phyloP scores from a whole-genome alignment of 2,797 vertebrate genomes.

The Hephaestus fuliginosus region DNA sequence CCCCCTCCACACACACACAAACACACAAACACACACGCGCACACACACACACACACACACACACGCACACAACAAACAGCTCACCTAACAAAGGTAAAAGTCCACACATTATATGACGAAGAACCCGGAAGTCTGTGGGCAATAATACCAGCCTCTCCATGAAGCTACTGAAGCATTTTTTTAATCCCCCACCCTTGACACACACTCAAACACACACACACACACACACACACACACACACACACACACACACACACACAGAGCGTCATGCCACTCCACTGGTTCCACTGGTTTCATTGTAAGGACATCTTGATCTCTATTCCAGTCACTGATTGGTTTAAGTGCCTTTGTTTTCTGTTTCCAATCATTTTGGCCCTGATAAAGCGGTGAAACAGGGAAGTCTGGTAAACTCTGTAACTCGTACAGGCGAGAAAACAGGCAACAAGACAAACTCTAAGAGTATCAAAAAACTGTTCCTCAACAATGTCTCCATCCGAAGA shows the following conservation, averaged over 20 bases:
- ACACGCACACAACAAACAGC: constrained; percentile 58
- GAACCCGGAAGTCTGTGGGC: constrained; percentile 67
- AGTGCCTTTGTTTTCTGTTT: constrained; percentile 48
- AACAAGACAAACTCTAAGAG: not conserved
- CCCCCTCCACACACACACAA: constrained; percentile 25
- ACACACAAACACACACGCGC: constrained; percentile 37
- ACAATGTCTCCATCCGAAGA: not conserved
- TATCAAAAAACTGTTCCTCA: not conserved
- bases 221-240: constrained; percentile 47
- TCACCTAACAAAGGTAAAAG: constrained; percentile 72
- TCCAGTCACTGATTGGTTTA: constrained; percentile 62
- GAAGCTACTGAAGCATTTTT: constrained; percentile 57
- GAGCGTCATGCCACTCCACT: constrained; percentile 71
- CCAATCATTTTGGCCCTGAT: constrained; percentile 28
- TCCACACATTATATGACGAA: constrained; percentile 71
- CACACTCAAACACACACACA: constrained; percentile 37
- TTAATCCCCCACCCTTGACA: constrained; percentile 67
- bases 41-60: constrained; percentile 39
- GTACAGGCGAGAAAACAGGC: not conserved
- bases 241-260: constrained; percentile 47
- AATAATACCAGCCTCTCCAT: constrained; percentile 60
- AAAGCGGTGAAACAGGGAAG: constrained; percentile 49
- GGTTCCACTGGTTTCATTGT: constrained; percentile 79
- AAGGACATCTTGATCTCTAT: constrained; percentile 55
- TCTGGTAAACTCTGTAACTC: not conserved